phyloP scores from a whole-genome alignment of 2,113 vertebrate genomes.

The Apus apus region DNA sequence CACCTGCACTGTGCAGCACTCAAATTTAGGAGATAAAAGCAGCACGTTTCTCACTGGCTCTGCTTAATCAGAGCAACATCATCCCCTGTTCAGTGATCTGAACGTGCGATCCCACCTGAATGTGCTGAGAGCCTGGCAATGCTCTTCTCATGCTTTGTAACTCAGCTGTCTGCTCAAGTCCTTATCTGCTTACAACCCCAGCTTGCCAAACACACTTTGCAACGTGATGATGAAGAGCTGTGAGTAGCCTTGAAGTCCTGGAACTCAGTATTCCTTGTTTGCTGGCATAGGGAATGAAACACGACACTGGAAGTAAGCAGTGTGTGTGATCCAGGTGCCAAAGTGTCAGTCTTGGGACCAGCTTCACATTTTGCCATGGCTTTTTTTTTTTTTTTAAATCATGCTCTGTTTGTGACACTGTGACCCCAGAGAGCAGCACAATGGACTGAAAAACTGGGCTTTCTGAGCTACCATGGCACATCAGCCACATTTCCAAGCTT shows the following conservation, averaged over 20 bases:
- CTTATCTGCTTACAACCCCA: background rate
- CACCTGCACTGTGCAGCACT: accelerated
- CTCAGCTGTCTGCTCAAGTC: background rate
- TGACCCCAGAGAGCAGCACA: background rate
- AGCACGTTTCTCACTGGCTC: background rate
- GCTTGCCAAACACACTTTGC: background rate
- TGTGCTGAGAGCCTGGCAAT: background rate
- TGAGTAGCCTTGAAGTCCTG: background rate
- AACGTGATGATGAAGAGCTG: background rate
- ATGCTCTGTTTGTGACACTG: background rate
- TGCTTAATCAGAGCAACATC: background rate
- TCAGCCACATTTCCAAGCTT: background rate
- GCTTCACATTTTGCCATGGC: background rate
- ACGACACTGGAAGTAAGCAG: background rate
- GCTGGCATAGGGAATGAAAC: background rate
- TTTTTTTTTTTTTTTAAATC: background rate
- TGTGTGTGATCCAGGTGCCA: background rate
- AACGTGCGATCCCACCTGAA: background rate
- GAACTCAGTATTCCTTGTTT: background rate
- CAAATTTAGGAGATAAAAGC: background rate
- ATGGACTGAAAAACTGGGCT: background rate
- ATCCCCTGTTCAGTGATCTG: accelerated
- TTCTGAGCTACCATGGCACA: background rate
- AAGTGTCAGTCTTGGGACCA: background rate
- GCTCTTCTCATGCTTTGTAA: background rate